Percentiles rank a stretch among this genome's conserved stretches.
phyloP scores from a whole-genome alignment of 2,888 invertebrate genomes.

The Dolichopus griseipennis region DNA sequence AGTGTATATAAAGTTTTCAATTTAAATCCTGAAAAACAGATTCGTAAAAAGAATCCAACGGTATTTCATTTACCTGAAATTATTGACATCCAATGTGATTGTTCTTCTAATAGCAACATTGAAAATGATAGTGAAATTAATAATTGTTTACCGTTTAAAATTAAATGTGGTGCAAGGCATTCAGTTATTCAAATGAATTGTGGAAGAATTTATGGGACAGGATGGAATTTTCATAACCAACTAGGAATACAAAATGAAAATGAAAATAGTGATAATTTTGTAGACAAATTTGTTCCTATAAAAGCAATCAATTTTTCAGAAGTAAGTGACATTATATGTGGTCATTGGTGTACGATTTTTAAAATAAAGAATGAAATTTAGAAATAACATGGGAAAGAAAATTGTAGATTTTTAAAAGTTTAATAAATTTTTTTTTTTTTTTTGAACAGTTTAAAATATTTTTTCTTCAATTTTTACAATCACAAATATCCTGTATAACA shows the following conservation, averaged over 20 bases:
- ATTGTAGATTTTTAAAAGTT: too few relatives aligned
- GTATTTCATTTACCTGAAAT: slow-evolving; percentile 39
- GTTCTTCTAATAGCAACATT: slow-evolving; percentile 28
- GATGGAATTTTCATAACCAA: slow-evolving; percentile 77
- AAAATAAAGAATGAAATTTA: slow-evolving; percentile 9
- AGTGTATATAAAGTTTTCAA: slow-evolving; percentile 33
- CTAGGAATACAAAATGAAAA: slow-evolving; percentile 46
- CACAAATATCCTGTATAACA: too few relatives aligned
- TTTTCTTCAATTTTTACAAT: too few relatives aligned
- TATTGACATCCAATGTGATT: slow-evolving; percentile 32
- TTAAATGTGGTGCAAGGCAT: slow-evolving; percentile 69
- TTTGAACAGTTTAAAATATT: too few relatives aligned
- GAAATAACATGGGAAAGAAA: not conserved
- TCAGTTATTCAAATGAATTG: slow-evolving; percentile 61
- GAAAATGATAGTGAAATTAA: slow-evolving; percentile 22
- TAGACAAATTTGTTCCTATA: slow-evolving; percentile 29
- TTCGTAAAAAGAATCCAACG: slow-evolving; percentile 29
- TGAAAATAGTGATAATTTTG: slow-evolving; percentile 28
- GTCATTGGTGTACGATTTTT: slow-evolving; percentile 45
- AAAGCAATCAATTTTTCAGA: slow-evolving; percentile 26
- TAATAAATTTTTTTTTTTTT: too few relatives aligned
- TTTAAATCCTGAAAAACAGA: slow-evolving; percentile 13
- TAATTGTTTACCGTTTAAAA: slow-evolving; percentile 43
- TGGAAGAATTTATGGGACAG: slow-evolving; percentile 61
- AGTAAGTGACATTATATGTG: slow-evolving; percentile 38